Conservation (phyloP, 2,113 vertebrate species). For the Phrynosoma platyrhinos region DNA sequence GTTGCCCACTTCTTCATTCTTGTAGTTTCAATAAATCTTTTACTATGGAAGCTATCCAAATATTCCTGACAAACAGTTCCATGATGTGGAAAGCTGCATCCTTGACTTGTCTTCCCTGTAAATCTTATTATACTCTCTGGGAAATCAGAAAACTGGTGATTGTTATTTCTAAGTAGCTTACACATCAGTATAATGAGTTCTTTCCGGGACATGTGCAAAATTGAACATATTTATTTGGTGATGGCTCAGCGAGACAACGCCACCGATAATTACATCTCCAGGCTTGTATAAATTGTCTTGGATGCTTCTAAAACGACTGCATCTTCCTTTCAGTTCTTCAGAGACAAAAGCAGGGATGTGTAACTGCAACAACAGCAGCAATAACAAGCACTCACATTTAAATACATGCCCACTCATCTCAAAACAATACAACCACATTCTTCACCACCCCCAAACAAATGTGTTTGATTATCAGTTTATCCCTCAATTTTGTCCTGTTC, state of each 20-base stretch:
- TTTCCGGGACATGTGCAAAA: not conserved
- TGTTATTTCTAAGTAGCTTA: not conserved
- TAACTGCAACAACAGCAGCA: not conserved
- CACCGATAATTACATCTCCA: slow-evolving; percentile 10
- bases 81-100: too few relatives aligned
- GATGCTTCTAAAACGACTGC: not conserved
- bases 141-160: too few relatives aligned
- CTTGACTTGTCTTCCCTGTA: too few relatives aligned
- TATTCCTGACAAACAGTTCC: too few relatives aligned
- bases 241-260: not conserved
- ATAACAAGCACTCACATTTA: not conserved
- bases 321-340: not conserved
- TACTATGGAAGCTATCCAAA: too few relatives aligned
- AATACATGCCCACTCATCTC: not conserved
- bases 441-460: not conserved
- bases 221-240: not conserved
- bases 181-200: accelerated
- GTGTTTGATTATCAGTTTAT: too few relatives aligned
- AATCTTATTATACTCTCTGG: too few relatives aligned
- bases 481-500: not conserved
- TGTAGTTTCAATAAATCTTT: too few relatives aligned
- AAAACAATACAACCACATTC: not conserved
- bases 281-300: not conserved
- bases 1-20: too few relatives aligned
- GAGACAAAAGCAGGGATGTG: not conserved